These are phyloP conservation scores for Plestiodon gilberti DNA, from an alignment of 2,113 vertebrate genomes.

Conservation along the genomic window DNA sequence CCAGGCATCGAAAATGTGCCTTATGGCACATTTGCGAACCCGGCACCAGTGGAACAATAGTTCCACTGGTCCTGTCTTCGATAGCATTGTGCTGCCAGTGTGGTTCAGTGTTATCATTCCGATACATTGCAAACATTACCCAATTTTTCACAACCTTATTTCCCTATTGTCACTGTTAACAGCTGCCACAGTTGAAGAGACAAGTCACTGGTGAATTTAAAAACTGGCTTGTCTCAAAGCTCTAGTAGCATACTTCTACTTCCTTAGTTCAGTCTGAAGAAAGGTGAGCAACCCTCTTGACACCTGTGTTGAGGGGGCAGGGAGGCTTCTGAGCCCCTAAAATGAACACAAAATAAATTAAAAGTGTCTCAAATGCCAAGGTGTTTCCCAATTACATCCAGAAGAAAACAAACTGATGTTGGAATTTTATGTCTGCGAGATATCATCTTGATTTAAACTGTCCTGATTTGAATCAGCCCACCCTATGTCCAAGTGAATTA, in stretches of 20 bases:
- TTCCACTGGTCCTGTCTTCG: too few species aligned
- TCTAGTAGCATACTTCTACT: not conserved
- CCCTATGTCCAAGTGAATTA: not conserved
- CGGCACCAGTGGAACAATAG: too few species aligned
- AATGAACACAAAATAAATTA: not conserved
- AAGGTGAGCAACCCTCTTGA: not conserved
- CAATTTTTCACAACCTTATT: not conserved
- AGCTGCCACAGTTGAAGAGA: not conserved
- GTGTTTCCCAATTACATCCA: not conserved
- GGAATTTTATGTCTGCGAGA: not conserved
- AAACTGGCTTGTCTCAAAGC: not conserved
- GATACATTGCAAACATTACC: not conserved
- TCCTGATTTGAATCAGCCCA: not conserved
- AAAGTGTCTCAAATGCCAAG: not conserved
- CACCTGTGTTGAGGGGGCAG: not conserved
- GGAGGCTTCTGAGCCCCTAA: not conserved
- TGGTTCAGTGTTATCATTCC: not conserved
- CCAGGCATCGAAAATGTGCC: too few species aligned
- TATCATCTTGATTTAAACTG: not conserved
- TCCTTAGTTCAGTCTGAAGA: not conserved
- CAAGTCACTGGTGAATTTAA: not conserved
- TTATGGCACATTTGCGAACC: too few species aligned
- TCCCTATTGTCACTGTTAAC: not conserved
- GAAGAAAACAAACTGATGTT: not conserved
- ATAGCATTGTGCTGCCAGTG: not conserved